A percentile compares a stretch with the other conserved stretches of the same genome.
Conservation (phyloP, 1,140 invertebrate genomes). For the Lysiphlebus fabarum region DNA sequence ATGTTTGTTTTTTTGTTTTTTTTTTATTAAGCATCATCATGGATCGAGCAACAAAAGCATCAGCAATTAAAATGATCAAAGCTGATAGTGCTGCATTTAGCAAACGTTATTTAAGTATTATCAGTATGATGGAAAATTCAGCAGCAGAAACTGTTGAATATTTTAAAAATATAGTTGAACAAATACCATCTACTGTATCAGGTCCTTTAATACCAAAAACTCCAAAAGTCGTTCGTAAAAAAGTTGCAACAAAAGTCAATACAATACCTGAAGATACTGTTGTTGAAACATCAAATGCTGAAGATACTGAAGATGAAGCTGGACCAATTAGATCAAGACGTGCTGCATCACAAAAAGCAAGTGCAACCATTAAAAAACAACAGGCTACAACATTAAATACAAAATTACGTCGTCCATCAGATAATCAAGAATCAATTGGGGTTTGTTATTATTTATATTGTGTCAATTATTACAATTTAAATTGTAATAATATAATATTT, state of each 20-base stretch:
- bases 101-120: no score
- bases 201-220: slow-evolving; percentile 44
- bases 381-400: slow-evolving; percentile 26
- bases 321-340: slow-evolving; percentile 27
- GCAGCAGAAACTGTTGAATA: slow-evolving; percentile 23
- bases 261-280: slow-evolving; percentile 45
- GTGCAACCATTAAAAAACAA: slow-evolving; percentile 39
- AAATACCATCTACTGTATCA: slow-evolving; percentile 31
- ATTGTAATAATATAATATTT: no score
- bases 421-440: slow-evolving; percentile 10
- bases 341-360: slow-evolving; percentile 39
- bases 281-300: neutral
- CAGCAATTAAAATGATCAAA: no score
- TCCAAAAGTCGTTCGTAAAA: slow-evolving; percentile 39
- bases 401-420: slow-evolving; percentile 31
- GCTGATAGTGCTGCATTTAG: no score
- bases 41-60: no score
- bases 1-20: no score
- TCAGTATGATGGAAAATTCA: neutral
- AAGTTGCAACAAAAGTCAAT: slow-evolving; percentile 33
- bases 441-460: slow-evolving; percentile 1
- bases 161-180: slow-evolving; percentile 24
- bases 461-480: no score
- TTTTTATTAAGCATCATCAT: no score
- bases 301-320: slow-evolving; percentile 14